phyloP scores from a whole-genome alignment of 1,140 invertebrate genomes.

The Bombus cullumanus region DNA sequence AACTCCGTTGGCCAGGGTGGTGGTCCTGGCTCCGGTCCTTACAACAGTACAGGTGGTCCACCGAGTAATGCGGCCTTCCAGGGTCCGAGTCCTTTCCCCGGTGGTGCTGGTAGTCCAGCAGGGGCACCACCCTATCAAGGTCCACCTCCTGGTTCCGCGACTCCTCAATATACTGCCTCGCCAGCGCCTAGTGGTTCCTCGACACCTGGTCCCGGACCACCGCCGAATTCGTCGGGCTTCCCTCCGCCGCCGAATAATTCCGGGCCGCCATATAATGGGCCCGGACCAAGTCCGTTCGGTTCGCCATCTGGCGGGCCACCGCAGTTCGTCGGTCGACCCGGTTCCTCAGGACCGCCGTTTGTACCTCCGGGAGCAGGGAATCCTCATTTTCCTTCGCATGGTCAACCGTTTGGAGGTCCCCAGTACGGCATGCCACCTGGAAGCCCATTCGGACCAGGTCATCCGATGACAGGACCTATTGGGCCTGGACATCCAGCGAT shows the following conservation, averaged over 20 bases:
- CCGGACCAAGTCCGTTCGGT: slow-evolving; percentile 85
- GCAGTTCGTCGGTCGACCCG: slow-evolving; percentile 86
- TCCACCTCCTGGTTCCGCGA: slow-evolving; percentile 88
- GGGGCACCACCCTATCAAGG: slow-evolving; percentile 86
- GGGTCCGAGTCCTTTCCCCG: slow-evolving; percentile 85
- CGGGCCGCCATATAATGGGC: slow-evolving; percentile 87
- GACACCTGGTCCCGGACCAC: slow-evolving; percentile 87
- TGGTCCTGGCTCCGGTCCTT: slow-evolving; percentile 76
- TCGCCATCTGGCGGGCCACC: slow-evolving; percentile 86
- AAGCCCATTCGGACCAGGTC: slow-evolving; percentile 86
- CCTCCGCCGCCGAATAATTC: slow-evolving; percentile 86
- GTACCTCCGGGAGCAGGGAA: slow-evolving; percentile 85
- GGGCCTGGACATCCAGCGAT: slow-evolving; percentile 85
- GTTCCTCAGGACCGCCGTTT: slow-evolving; percentile 88
- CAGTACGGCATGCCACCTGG: slow-evolving; percentile 88
- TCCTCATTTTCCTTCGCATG: slow-evolving; percentile 87
- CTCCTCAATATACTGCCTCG: slow-evolving; percentile 89
- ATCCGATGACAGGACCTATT: slow-evolving; percentile 85
- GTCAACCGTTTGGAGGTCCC: slow-evolving; percentile 85
- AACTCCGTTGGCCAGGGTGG: slow-evolving; percentile 82
- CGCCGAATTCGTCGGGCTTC: slow-evolving; percentile 85
- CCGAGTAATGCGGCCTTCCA: slow-evolving; percentile 84
- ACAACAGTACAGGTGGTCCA: slow-evolving; percentile 84
- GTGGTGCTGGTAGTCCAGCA: slow-evolving; percentile 86
- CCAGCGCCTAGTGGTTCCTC: slow-evolving; percentile 90